Evolutionary conservation across 2,113 vertebrate genomes (phyloP), one percentile per base, ranked within the genome.

Genomic region (Labeo catla): DNA sequence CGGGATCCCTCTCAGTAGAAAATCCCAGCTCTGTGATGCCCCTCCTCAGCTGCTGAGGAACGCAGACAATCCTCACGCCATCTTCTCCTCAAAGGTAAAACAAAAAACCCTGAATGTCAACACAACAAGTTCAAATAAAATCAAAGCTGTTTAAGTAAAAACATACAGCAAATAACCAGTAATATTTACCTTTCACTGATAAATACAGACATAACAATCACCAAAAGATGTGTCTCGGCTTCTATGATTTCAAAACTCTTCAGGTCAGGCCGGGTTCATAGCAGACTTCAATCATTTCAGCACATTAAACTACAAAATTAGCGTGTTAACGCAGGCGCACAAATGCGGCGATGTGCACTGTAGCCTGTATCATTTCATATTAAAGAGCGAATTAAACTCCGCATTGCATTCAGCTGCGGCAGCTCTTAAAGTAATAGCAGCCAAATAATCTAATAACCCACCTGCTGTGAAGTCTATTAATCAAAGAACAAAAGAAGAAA

Each of bases 21-120:
- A 87, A 93, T 96, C 61, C 95, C 95, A 84, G 90, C 92, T 50
- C 86, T 93, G 93, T 88, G 94, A 95, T 70, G 84, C 95, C 86
- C 94, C 94, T 10, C 90, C 94, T 52, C 87, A 93, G 23, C 84
- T 95, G 86, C 86, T 95, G 79, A 87, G 91, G 49, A 16, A 93
- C 76, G 89, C 91, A 11, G 84, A 91, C 77, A 95, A 95, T 90
- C 93, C 92, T 57, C 63, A 93, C 9, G 94, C 93, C 19, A 94
- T 95, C 89, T 95, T 95, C 78, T 92, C 92, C 28, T 95, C 95
- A 43, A 95, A 96, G 93, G 95, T 94, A 93, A 92, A 81, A 73
- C 6, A 50, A 10, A 84, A 6, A 43, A 68, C 4, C 21, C 15
- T 34, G 43, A n/a, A 61, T 39, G 8, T 10, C 34, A 57, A n/a